Evolutionary conservation across 2,888 invertebrate genomes (phyloP).

Genomic region (Metallyticus violacea): DNA sequence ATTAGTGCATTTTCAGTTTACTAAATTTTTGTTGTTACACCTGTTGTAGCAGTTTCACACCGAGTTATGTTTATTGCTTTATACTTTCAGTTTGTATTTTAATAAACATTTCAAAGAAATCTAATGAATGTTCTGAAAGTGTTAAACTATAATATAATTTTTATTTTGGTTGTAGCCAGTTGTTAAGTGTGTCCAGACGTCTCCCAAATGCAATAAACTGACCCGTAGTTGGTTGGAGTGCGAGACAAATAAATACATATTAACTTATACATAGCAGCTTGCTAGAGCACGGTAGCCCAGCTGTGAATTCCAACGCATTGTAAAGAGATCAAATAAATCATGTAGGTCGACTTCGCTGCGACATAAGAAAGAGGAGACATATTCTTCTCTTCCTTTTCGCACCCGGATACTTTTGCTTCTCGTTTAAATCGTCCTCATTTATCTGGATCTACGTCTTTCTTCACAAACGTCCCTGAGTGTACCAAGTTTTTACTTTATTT

Average conservation of each 20-base stretch:
- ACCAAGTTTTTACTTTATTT: background rate
- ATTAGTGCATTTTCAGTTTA: background rate
- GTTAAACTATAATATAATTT: background rate
- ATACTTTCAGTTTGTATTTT: background rate
- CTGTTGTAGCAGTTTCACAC: background rate
- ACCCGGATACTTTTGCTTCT: background rate
- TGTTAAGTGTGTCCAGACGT: background rate
- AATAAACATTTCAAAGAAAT: background rate
- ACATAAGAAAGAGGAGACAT: background rate
- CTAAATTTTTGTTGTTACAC: background rate
- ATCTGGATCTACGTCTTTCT: background rate
- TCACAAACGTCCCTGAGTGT: no score
- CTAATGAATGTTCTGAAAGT: background rate
- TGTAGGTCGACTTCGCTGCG: background rate
- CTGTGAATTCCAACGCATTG: background rate
- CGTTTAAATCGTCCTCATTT: background rate
- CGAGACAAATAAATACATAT: background rate
- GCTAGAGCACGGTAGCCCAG: background rate
- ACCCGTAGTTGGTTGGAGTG: no score
- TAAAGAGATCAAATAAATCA: background rate
- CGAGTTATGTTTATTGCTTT: background rate
- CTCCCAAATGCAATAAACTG: no score
- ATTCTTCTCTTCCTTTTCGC: background rate
- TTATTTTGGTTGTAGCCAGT: background rate
- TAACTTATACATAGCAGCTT: background rate